Percentiles rank a stretch among this genome's conserved stretches.
These are phyloP conservation scores for Numenius arquata DNA, from an alignment of 2,113 vertebrate genomes.

Conservation along the genomic window DNA sequence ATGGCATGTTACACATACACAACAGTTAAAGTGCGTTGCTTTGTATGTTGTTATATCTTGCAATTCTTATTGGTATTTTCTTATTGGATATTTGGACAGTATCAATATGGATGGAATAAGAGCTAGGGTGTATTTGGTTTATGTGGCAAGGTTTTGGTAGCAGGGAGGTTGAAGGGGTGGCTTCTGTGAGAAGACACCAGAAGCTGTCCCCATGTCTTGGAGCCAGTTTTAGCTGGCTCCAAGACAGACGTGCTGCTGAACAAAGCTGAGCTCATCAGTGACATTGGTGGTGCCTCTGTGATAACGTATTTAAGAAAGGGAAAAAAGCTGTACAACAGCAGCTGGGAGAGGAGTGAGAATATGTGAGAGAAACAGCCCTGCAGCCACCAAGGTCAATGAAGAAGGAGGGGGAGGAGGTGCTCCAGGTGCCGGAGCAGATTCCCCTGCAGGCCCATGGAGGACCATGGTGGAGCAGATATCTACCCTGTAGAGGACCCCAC, in stretches of 20 bases:
- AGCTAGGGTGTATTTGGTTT: not conserved
- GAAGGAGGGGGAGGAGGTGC: not conserved
- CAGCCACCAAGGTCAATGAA: not conserved
- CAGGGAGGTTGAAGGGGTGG: accelerated
- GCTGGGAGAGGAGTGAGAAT: not conserved
- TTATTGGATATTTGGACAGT: not conserved
- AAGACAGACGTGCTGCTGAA: not conserved
- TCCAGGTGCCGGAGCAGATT: not conserved
- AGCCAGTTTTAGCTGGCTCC: not conserved
- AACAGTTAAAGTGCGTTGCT: not conserved
- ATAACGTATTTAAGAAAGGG: not conserved
- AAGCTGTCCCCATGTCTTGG: not conserved
- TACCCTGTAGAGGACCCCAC: not conserved
- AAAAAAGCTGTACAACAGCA: not conserved
- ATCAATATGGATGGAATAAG: not conserved
- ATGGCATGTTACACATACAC: not conserved
- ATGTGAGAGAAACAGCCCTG: not conserved
- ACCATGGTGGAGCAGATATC: not conserved
- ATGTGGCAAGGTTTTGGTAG: not conserved
- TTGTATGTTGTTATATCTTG: not conserved
- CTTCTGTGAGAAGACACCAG: not conserved
- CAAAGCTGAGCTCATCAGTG: not conserved
- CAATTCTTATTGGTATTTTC: not conserved
- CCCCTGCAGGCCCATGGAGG: not conserved
- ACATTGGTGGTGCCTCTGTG: not conserved